Conservation (phyloP, 2,113 vertebrate genomes). For the Mystacornis crossleyi region DNA sequence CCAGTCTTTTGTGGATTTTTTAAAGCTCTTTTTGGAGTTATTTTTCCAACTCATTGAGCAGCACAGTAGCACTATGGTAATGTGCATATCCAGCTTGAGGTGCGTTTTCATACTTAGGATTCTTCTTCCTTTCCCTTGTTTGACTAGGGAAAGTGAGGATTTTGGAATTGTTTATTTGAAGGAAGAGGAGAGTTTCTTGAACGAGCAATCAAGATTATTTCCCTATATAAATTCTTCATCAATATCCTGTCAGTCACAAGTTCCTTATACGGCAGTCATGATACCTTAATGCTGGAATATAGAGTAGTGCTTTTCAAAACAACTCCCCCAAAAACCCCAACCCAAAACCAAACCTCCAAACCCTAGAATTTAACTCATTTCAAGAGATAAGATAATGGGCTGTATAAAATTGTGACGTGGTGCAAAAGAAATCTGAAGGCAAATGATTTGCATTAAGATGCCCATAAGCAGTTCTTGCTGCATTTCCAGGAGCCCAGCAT, state of each 20-base stretch:
- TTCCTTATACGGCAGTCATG: not conserved
- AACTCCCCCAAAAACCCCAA: rapidly evolving
- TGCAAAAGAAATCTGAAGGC: not conserved
- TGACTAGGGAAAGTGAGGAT: not conserved
- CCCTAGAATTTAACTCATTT: not conserved
- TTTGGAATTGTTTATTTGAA: not conserved
- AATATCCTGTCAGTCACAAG: not conserved
- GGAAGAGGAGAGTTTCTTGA: not conserved
- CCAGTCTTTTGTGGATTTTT: not conserved
- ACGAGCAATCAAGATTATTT: not conserved
- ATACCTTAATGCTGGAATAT: not conserved
- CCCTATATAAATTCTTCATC: not conserved
- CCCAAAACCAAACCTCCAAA: not conserved
- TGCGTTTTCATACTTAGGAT: not conserved
- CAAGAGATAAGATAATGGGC: not conserved
- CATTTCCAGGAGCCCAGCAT: not conserved
- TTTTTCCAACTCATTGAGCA: constrained; percentile 45
- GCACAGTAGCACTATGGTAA: not conserved
- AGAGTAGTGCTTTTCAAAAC: not conserved
- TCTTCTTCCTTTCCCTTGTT: not conserved
- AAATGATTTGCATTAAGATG: not conserved
- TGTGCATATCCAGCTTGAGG: not conserved
- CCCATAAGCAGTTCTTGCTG: not conserved
- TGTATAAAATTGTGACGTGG: not conserved
- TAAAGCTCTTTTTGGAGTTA: not conserved